Base-by-base conservation (phyloP, 1,140 invertebrate species). In the Venturia canescens region DNA sequence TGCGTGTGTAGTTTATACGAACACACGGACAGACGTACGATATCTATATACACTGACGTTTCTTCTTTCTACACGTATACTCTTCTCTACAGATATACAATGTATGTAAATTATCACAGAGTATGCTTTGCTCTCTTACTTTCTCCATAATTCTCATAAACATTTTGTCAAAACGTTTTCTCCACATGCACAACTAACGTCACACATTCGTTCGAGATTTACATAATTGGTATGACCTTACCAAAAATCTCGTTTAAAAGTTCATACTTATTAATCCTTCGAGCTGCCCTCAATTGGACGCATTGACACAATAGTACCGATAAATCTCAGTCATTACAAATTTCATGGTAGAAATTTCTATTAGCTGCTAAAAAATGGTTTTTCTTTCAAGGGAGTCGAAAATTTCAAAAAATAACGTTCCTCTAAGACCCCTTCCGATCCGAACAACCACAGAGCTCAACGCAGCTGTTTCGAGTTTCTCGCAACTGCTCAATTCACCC, bases 91-190 rank as follows among this genome's bases (percentile, higher is more conserved):
- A 74, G 71, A 74, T 74, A 74, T 50, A 53, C 71, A 74, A 29
- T 53, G n/a, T 53, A 78, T 70, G 53, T 82, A 77, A 80, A 82
- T 84, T 84, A 84, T 84, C 84, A 84, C 84, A 84, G 84, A 77
- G 82, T 82, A 84, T 69, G 82, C 82, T 84, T 83, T 82, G 70
- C 79, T 81, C 63, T 82, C 79, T 67, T 79, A 16, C 29, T 31
- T 31, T 69, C 66, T 63, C 60, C 23, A 13, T 63, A 3, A 4
- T 26, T 63, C 60, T 63, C 23, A 23, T 63, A 3, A n/a, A n/a
- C n/a, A n/a, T 26, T 13, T 63, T 23, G 3, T 63, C 60, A 23
- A 23, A 26, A n/a, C 0, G 6, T 63, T 5, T 11, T 15, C 5
- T 23, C 23, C 7, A 13, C 60, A 63, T 63, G 3, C 60, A 18